These are phyloP conservation scores for Campoplex nolae DNA, from an alignment of 2,888 invertebrate genomes.

Conservation along the genomic window DNA sequence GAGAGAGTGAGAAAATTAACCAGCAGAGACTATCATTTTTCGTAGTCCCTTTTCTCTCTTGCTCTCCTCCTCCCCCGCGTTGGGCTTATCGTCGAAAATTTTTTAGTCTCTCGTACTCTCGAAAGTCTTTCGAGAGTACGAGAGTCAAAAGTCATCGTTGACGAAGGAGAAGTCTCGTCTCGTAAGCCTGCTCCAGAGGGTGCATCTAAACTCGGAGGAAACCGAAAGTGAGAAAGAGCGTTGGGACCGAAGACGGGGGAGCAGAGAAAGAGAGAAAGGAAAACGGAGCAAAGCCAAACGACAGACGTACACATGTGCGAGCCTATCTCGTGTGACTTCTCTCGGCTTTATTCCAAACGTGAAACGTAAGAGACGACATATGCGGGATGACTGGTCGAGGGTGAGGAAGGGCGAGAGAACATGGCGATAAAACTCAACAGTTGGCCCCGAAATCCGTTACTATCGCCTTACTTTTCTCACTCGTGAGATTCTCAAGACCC, in stretches of 20 bases:
- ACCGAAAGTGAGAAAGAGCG: slow-evolving; percentile 39
- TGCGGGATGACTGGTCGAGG: slow-evolving; percentile 58
- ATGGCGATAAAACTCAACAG: slow-evolving; percentile 83
- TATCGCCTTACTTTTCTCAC: slow-evolving; percentile 67
- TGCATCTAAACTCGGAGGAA: slow-evolving; percentile 48
- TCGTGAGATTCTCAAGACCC: slow-evolving; percentile 54
- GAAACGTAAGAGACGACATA: slow-evolving; percentile 66
- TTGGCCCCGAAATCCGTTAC: slow-evolving; percentile 78
- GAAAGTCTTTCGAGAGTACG: slow-evolving; percentile 27
- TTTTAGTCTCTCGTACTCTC: slow-evolving; percentile 27
- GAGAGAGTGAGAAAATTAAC: slow-evolving; percentile 51
- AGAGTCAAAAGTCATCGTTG: slow-evolving; percentile 61
- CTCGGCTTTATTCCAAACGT: slow-evolving; percentile 63
- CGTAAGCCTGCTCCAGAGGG: slow-evolving; percentile 20
- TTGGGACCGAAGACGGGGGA: not conserved
- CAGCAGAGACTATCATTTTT: slow-evolving; percentile 33
- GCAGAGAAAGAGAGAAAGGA: slow-evolving; percentile 4
- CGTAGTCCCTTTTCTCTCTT: slow-evolving; percentile 54
- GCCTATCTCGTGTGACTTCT: slow-evolving; percentile 72
- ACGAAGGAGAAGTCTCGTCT: slow-evolving; percentile 49
- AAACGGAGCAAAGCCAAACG: slow-evolving; percentile 38
- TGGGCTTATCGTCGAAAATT: slow-evolving; percentile 39
- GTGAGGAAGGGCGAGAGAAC: slow-evolving; percentile 56
- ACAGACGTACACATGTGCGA: slow-evolving; percentile 70
- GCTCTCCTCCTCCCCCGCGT: not conserved